Base-by-base conservation (phyloP, 2,113 vertebrate species). In the Trichechus manatus region DNA sequence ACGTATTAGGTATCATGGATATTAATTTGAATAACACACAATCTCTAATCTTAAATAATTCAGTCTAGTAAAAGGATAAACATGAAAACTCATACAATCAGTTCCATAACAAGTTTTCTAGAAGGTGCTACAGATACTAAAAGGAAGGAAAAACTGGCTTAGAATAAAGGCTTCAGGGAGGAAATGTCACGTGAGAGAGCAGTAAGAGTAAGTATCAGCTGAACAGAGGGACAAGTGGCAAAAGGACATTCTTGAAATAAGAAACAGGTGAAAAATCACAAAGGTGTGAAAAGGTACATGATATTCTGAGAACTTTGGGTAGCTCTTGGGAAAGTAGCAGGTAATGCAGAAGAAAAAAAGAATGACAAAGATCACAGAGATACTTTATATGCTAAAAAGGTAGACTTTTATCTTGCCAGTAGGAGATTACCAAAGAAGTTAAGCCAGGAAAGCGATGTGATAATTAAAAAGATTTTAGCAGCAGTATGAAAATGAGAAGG, bases 381-480 rank as follows among this genome's bases (percentile, higher is more conserved):
- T 79, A 22, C 1, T 31, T 79, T 75, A n/a, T 27, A 56, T 44
- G 39, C 59, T 56, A 47, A 91, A 96, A 83, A 79, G 9, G 20
- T 89, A 47, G 9, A 86, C 29, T 47, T 85, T 22, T 56, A 50
- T 47, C 39, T 68, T 77, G 10, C 33, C 33, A 70, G 68, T 70
- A 17, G 68, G 33, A 70, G 15, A 70, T 70, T 36, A 74, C 47
- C 25, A n/a, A 87, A 82, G 6, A 47, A 93, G 10, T 50, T 63
- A 86, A 96, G 44, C 22, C 68, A 86, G 63, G 29, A 89, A 44
- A 61, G n/a, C 44, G 79, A 93, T 7, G 2, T 23, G 56, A 78
- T 42, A 64, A 84, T 33, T 93, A n/a, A 96, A 95, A 92, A 75
- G 59, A 93, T 61, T 63, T 68, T 84, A 22, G 79, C 56, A 84